phyloP scores from a whole-genome alignment of 1,140 invertebrate species.

The Paraescarpia echinospica region DNA sequence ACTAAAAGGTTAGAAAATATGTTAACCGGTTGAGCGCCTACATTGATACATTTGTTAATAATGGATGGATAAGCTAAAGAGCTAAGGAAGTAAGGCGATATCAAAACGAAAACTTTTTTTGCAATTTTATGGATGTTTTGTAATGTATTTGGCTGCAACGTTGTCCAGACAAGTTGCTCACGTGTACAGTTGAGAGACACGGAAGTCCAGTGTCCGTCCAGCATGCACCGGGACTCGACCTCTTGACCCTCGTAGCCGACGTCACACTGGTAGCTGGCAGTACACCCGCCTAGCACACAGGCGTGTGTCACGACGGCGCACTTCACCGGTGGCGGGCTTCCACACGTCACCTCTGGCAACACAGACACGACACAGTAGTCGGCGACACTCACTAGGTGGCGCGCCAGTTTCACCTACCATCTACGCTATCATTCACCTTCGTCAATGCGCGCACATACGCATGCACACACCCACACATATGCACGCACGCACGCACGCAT shows the following conservation, averaged over 20 bases:
- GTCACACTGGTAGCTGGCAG: neutral
- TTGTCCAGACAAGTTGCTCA: neutral
- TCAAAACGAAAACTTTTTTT: too few relatives aligned
- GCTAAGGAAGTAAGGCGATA: too few relatives aligned
- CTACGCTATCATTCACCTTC: too few relatives aligned
- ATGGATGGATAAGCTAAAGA: too few relatives aligned
- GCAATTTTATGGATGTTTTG: too few relatives aligned
- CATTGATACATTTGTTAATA: too few relatives aligned
- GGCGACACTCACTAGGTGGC: neutral
- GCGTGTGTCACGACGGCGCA: neutral
- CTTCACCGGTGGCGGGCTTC: neutral
- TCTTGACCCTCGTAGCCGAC: neutral
- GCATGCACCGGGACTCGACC: neutral
- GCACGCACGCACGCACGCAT: too few relatives aligned
- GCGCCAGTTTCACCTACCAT: neutral
- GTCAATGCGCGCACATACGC: too few relatives aligned
- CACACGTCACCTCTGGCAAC: neutral
- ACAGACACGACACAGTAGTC: neutral
- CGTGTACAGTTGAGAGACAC: neutral
- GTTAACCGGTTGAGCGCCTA: too few relatives aligned
- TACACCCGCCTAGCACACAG: neutral
- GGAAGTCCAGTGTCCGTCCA: neutral
- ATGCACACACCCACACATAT: too few relatives aligned
- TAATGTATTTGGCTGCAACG: too few relatives aligned
- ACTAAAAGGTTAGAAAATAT: too few relatives aligned